Evolutionary conservation across 2,888 invertebrate genomes (phyloP).

Genomic region (Catocala nupta): DNA sequence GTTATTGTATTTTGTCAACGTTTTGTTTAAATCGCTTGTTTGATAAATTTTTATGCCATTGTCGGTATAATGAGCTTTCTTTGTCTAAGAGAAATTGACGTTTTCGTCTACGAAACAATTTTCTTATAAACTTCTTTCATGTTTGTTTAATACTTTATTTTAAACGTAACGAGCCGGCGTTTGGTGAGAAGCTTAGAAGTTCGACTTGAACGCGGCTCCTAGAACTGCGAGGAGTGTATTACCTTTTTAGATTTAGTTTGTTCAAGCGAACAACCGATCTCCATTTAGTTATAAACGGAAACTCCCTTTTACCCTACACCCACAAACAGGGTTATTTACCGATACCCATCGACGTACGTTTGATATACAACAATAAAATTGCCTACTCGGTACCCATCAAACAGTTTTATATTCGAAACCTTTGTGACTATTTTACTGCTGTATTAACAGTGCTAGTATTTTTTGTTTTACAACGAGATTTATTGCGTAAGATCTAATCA

Average conservation of each 20-base stretch:
- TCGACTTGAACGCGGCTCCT: not conserved
- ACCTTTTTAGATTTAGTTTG: conserved; percentile 22
- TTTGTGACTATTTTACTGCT: conserved; percentile 42
- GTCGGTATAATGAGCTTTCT: conserved; percentile 31
- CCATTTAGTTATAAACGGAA: conserved; percentile 33
- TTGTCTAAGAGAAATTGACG: conserved; percentile 26
- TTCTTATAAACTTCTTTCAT: conserved; percentile 14
- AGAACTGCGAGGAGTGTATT: not conserved
- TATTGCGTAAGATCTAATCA: conserved; percentile 52
- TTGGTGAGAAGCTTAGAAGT: conserved; percentile 14
- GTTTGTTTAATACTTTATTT: conserved; percentile 22
- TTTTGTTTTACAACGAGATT: conserved; percentile 49
- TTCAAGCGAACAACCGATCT: conserved; percentile 40
- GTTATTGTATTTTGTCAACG: conserved; percentile 31
- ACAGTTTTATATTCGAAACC: conserved; percentile 36
- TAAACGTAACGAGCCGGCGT: conserved; percentile 18
- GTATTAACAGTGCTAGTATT: conserved; percentile 37
- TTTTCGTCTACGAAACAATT: conserved; percentile 16
- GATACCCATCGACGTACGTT: conserved; percentile 33
- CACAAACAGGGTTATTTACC: conserved; percentile 40
- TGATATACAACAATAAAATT: conserved; percentile 39
- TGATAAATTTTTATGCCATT: conserved; percentile 32
- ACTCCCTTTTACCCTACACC: conserved; percentile 33
- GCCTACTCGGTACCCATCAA: conserved; percentile 26
- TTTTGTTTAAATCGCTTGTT: conserved; percentile 36